Conservation (phyloP, 2,888 invertebrate species). For the Atethmia centrago region DNA sequence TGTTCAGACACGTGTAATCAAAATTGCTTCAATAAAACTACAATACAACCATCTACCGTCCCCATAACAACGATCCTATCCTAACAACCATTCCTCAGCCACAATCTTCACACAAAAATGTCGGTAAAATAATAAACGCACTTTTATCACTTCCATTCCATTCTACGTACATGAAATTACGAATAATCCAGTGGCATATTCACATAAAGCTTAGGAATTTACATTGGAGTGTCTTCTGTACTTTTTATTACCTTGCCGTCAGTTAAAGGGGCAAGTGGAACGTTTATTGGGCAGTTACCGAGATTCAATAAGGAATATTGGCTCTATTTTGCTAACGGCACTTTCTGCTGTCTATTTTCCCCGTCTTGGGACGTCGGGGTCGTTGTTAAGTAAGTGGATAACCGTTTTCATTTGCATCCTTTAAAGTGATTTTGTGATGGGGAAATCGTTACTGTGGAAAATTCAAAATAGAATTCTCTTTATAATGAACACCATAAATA, state of each 20-base stretch:
- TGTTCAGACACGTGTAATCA: neutral
- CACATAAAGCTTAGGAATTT: slow-evolving; percentile 71
- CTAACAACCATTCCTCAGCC: slow-evolving; percentile 11
- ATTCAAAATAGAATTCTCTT: too few species aligned
- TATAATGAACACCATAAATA: too few species aligned
- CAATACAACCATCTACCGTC: neutral
- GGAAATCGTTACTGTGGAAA: neutral
- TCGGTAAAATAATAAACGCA: slow-evolving; percentile 31
- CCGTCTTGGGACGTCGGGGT: slow-evolving; percentile 1
- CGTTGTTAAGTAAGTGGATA: neutral
- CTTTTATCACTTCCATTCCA: slow-evolving; percentile 53
- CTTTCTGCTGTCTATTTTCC: slow-evolving; percentile 29
- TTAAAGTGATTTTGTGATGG: neutral
- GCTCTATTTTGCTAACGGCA: slow-evolving; percentile 65
- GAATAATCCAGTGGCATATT: slow-evolving; percentile 65
- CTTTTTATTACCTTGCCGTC: slow-evolving; percentile 76
- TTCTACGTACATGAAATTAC: slow-evolving; percentile 61
- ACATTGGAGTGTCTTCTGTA: slow-evolving; percentile 71
- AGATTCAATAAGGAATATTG: slow-evolving; percentile 83
- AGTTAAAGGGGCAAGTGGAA: slow-evolving; percentile 70
- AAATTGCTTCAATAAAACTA: slow-evolving; percentile 4
- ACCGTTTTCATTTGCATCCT: slow-evolving; percentile 6
- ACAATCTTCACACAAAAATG: slow-evolving; percentile 36
- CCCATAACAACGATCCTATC: neutral
- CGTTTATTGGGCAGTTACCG: slow-evolving; percentile 82